phyloP scores from a whole-genome alignment of 2,888 invertebrate species.

The Drosophila sordidapex region DNA sequence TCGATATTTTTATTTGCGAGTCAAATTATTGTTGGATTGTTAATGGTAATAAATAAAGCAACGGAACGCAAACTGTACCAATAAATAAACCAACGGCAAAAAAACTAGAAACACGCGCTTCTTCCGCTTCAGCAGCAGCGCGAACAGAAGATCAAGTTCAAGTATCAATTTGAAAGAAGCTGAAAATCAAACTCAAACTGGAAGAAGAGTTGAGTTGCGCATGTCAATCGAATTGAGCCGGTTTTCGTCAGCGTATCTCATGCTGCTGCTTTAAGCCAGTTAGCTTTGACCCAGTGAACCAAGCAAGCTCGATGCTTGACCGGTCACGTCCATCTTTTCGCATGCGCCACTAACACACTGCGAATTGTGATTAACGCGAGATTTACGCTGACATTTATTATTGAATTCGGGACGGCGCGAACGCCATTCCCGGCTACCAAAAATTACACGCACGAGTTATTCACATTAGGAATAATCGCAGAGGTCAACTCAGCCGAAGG shows the following conservation, averaged over 20 bases:
- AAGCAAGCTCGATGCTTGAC: not conserved
- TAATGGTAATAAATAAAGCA: conserved; percentile 64
- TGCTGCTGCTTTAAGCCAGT: not conserved
- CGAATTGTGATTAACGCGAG: not conserved
- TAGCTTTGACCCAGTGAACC: conserved; percentile 59
- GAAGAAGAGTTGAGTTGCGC: conserved; percentile 21
- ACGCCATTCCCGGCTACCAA: conserved; percentile 77
- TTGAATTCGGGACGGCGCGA: conserved; percentile 70
- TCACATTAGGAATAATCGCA: conserved; percentile 79
- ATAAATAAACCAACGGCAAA: conserved; percentile 50
- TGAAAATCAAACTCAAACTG: conserved; percentile 6
- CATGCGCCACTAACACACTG: not conserved
- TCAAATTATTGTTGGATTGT: conserved; percentile 50
- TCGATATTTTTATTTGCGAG: conserved; percentile 65
- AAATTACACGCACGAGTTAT: conserved; percentile 77
- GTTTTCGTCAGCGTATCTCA: not conserved
- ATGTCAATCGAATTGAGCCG: conserved; percentile 18
- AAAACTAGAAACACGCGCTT: conserved; percentile 34
- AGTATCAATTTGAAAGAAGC: conserved; percentile 30
- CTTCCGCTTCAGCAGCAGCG: conserved; percentile 47
- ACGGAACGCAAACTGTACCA: conserved; percentile 50
- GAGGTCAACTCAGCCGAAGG: conserved; percentile 74
- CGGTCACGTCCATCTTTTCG: not conserved
- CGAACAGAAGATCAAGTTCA: conserved; percentile 65
- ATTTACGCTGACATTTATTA: conserved; percentile 33